Conservation (phyloP, 2,113 vertebrate genomes). For the Nansenia antarctica region DNA sequence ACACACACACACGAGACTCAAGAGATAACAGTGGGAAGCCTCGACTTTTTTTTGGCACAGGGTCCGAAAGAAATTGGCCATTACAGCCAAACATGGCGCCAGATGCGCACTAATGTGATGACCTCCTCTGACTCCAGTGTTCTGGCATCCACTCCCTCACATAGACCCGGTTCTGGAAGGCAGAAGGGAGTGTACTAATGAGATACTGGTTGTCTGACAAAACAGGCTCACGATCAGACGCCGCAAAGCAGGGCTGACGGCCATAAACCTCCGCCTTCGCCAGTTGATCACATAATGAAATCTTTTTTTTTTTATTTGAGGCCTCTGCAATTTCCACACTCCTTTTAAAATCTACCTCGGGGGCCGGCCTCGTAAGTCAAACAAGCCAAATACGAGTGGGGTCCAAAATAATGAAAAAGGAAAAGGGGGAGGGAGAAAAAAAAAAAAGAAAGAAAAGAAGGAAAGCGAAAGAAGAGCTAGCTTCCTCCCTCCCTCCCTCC, state of each 20-base stretch:
- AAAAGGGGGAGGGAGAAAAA: neutral
- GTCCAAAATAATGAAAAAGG: neutral
- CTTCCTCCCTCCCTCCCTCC: slow-evolving; percentile 42
- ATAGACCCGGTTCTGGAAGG: slow-evolving; percentile 27
- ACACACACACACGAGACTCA: too few species aligned
- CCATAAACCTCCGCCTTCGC: slow-evolving; percentile 25
- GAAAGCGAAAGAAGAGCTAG: neutral
- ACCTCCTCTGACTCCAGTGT: slow-evolving; percentile 38
- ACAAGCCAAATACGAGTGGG: neutral
- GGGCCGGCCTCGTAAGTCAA: slow-evolving; percentile 12
- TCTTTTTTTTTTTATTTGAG: slow-evolving; percentile 34
- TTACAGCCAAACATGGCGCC: slow-evolving; percentile 47
- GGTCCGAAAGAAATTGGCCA: slow-evolving; percentile 38
- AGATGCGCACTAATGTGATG: slow-evolving; percentile 50
- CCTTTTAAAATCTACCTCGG: neutral
- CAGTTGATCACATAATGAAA: slow-evolving; percentile 39
- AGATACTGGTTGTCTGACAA: slow-evolving; percentile 42
- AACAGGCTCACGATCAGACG: slow-evolving; percentile 46
- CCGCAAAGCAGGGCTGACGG: slow-evolving; percentile 15
- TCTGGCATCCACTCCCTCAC: slow-evolving; percentile 35
- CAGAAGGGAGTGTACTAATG: slow-evolving; percentile 41
- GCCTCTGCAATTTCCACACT: slow-evolving; percentile 38
- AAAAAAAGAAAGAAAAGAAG: neutral
- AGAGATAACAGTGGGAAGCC: slow-evolving; percentile 14
- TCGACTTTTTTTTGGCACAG: slow-evolving; percentile 1